phyloP scores from a whole-genome alignment of 2,797 vertebrate species.

The Typhlichthys eigenmanni region DNA sequence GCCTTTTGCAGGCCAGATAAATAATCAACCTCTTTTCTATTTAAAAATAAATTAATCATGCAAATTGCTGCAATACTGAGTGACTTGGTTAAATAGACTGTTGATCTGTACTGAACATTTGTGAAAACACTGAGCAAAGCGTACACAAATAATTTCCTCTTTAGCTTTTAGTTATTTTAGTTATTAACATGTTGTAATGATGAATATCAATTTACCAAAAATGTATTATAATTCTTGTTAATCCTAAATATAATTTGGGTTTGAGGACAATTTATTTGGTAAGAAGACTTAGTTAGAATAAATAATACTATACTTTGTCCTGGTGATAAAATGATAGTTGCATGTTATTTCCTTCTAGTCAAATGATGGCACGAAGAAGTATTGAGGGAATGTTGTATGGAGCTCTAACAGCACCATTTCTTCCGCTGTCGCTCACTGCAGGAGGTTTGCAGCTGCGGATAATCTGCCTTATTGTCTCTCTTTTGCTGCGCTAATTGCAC shows the following conservation, averaged over 20 bases:
- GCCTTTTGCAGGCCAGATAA: background rate
- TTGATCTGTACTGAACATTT: background rate
- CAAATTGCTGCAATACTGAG: too few relatives aligned
- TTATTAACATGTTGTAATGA: background rate
- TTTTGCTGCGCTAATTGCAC: conserved; percentile 62
- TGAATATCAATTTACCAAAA: background rate
- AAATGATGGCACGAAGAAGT: conserved; percentile 26
- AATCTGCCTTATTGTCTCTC: conserved; percentile 66
- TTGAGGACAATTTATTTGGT: conserved; percentile 2
- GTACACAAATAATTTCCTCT: background rate
- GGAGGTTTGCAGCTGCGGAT: conserved; percentile 69
- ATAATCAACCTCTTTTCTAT: background rate
- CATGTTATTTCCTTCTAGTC: background rate
- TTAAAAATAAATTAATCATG: background rate
- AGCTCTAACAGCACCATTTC: conserved; percentile 32
- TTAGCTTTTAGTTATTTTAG: background rate
- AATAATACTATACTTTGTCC: background rate
- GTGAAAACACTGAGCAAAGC: too few relatives aligned
- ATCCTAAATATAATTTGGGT: background rate
- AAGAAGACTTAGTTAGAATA: background rate
- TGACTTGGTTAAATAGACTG: background rate
- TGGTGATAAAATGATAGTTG: conserved; percentile 2
- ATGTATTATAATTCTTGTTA: background rate
- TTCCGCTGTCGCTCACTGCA: conserved; percentile 51
- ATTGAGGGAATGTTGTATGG: conserved; percentile 15